These are phyloP conservation scores for Volucella zonaria DNA, from an alignment of 2,888 invertebrate genomes.

Conservation along the genomic window DNA sequence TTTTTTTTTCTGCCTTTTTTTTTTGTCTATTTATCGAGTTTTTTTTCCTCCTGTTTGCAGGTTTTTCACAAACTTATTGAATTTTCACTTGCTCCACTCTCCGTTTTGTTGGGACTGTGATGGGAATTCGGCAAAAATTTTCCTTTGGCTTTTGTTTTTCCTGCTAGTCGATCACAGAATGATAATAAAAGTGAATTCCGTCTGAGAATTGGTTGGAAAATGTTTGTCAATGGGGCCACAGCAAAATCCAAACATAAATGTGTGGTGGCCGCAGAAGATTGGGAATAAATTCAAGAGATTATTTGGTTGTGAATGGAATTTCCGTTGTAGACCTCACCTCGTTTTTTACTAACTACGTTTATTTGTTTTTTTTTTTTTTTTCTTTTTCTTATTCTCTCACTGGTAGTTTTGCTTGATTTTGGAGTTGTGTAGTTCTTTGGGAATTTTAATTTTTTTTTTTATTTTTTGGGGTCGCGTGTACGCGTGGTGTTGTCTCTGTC, in stretches of 20 bases:
- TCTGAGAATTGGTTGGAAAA: conserved; percentile 17
- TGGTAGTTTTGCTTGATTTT: too few species aligned
- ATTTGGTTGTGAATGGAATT: conserved; percentile 16
- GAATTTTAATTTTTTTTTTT: conserved; percentile 28
- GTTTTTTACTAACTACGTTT: conserved; percentile 49
- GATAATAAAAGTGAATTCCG: conserved; percentile 37
- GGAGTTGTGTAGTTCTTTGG: conserved; percentile 16
- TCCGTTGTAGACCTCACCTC: conserved; percentile 63
- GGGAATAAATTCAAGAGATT: conserved; percentile 27
- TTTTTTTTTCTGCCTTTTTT: neutral
- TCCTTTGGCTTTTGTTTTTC: too few species aligned
- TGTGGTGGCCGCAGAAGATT: neutral
- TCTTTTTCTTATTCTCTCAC: conserved; percentile 6
- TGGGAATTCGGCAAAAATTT: too few species aligned
- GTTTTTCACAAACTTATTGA: too few species aligned
- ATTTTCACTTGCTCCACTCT: too few species aligned
- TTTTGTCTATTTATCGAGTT: too few species aligned
- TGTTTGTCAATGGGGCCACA: conserved; percentile 36
- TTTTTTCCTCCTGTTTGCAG: too few species aligned
- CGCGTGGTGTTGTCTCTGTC: conserved; percentile 51
- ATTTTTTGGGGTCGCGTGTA: conserved; percentile 17
- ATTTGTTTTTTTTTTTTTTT: conserved; percentile 20
- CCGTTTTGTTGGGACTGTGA: too few species aligned
- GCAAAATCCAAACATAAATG: conserved; percentile 20
- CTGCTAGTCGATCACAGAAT: conserved; percentile 29